Conservation (phyloP, 2,888 invertebrate genomes). For the Caenorhabditis sp. region DNA sequence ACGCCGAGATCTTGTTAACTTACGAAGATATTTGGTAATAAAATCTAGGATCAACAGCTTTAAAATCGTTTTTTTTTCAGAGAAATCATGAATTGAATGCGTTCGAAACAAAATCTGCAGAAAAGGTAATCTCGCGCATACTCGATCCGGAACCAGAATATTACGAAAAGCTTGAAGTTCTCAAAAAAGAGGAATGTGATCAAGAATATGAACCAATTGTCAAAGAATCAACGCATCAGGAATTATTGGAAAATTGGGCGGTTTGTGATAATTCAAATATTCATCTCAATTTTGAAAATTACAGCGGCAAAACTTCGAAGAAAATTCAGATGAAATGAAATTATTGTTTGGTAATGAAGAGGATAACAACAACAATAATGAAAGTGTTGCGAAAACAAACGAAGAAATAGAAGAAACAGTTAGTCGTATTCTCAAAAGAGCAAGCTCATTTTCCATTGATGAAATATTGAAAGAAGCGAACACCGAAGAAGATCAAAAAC, state of each 20-base stretch:
- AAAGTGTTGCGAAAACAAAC: background rate
- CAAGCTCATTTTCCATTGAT: background rate
- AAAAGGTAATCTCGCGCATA: background rate
- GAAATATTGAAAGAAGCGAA: background rate
- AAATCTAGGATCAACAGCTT: too few species aligned
- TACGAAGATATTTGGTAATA: constrained; percentile 33
- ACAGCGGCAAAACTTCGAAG: constrained; percentile 18
- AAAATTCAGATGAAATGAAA: constrained; percentile 10
- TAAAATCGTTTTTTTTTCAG: background rate
- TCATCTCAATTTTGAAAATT: constrained; percentile 1
- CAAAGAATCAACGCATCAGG: constrained; percentile 16
- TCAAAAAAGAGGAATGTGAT: background rate
- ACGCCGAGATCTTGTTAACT: background rate
- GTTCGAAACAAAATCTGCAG: background rate
- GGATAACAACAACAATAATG: background rate
- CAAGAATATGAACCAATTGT: background rate
- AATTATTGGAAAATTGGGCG: constrained; percentile 33
- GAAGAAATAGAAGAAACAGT: constrained; percentile 3
- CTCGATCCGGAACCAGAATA: background rate
- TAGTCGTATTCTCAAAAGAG: background rate
- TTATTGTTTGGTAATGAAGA: constrained; percentile 3
- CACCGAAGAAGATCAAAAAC: background rate
- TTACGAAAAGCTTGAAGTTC: background rate
- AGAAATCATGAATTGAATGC: background rate
- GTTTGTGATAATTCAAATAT: constrained; percentile 6